Evolutionary conservation across 2,888 invertebrate genomes (phyloP).

Genomic region (Drosophila mimica): DNA sequence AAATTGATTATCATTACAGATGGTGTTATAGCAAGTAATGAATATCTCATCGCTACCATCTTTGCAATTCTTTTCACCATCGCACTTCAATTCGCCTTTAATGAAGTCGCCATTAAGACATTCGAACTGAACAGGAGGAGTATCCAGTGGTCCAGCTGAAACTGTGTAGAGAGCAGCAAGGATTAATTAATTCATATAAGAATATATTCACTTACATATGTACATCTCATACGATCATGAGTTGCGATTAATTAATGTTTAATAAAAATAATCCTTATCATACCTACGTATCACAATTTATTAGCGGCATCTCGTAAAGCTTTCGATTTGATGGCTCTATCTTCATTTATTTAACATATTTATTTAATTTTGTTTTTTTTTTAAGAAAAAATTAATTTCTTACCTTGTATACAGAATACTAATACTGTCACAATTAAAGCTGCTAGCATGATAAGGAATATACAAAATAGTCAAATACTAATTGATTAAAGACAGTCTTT

Average conservation of each 20-base stretch:
- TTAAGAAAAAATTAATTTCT: not conserved
- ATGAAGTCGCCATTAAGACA: not conserved
- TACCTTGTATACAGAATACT: not conserved
- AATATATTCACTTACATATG: not conserved
- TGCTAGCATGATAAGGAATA: conserved; percentile 9
- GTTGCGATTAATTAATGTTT: not conserved
- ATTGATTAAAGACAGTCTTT: not conserved
- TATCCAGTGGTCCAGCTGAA: not conserved
- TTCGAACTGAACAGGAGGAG: not conserved
- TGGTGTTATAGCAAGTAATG: conserved; percentile 6
- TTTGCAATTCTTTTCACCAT: conserved; percentile 28
- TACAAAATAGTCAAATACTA: not conserved
- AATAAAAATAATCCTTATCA: not conserved
- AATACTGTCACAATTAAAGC: not conserved
- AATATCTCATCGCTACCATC: conserved; percentile 45
- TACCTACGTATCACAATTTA: not conserved
- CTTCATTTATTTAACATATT: too few relatives aligned
- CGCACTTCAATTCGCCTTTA: conserved; percentile 1
- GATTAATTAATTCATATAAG: not conserved
- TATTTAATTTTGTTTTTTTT: not conserved
- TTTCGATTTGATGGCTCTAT: not conserved
- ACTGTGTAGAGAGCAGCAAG: not conserved
- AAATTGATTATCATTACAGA: conserved; percentile 9
- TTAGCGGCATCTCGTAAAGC: too few relatives aligned
- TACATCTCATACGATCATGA: not conserved